Evolutionary conservation across 2,888 invertebrate genomes (phyloP).

Genomic region (Drosophila borealis): DNA sequence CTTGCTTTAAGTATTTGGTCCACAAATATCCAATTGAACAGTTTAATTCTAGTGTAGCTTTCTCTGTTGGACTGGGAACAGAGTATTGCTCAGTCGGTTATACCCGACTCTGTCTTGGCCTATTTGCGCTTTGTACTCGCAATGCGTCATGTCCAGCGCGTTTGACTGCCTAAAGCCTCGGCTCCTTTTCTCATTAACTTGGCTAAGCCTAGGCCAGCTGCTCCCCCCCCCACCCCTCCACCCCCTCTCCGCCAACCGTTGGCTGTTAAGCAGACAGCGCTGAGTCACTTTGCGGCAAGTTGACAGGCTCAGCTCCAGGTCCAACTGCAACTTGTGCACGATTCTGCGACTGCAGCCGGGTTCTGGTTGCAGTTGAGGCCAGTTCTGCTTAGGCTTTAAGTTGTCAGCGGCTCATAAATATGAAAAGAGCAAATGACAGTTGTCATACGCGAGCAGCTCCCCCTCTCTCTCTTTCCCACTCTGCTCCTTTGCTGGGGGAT

Average conservation of each 20-base stretch:
- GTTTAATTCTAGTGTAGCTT: neutral
- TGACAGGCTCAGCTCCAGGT: slow-evolving; percentile 23
- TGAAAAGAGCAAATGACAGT: slow-evolving; percentile 47
- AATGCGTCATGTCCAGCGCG: slow-evolving; percentile 63
- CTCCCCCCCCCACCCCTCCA: neutral
- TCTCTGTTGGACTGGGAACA: neutral
- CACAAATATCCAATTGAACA: too few relatives aligned
- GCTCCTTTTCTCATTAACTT: slow-evolving; percentile 59
- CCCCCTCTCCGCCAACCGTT: neutral
- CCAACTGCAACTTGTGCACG: slow-evolving; percentile 4
- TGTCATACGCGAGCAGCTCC: slow-evolving; percentile 26
- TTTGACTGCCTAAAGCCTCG: slow-evolving; percentile 23
- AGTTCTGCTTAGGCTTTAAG: slow-evolving; percentile 19
- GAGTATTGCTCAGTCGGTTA: neutral
- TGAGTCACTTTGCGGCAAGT: slow-evolving; percentile 37
- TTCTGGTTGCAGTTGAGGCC: slow-evolving; percentile 12
- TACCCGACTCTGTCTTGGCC: slow-evolving; percentile 28
- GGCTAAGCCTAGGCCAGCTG: slow-evolving; percentile 27
- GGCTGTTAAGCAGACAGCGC: slow-evolving; percentile 15
- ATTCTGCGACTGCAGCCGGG: slow-evolving; percentile 7
- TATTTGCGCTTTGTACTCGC: slow-evolving; percentile 35
- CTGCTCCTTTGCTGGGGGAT: slow-evolving; percentile 40
- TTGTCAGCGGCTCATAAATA: slow-evolving; percentile 52
- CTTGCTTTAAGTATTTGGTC: too few relatives aligned
- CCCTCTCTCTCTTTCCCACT: neutral